phyloP scores from a whole-genome alignment of 2,888 invertebrate genomes.

The Mythimna lalbum region DNA sequence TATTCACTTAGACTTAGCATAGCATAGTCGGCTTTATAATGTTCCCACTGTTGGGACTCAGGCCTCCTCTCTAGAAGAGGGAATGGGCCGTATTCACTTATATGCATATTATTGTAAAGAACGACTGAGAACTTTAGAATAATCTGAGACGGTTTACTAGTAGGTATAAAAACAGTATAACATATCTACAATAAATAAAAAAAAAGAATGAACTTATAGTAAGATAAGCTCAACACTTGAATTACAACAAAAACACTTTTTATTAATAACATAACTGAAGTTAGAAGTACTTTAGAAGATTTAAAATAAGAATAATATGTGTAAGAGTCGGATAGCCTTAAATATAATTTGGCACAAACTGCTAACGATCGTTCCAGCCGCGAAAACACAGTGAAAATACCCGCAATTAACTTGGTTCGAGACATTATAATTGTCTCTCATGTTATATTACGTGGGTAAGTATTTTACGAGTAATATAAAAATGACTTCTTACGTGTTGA shows the following conservation, averaged over 20 bases:
- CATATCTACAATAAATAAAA: too few species aligned
- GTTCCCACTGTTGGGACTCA: too few species aligned
- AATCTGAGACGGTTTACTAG: too few species aligned
- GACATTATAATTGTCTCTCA: neutral
- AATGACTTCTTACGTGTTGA: too few species aligned
- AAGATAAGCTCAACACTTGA: neutral
- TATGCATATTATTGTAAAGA: too few species aligned
- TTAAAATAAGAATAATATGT: neutral
- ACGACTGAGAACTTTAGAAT: too few species aligned
- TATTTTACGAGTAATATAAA: neutral
- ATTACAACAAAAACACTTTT: neutral
- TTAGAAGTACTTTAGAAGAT: neutral
- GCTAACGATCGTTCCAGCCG: constrained; percentile 4
- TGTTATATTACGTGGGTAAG: neutral
- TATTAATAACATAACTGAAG: neutral
- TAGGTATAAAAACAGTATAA: too few species aligned
- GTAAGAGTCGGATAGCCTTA: neutral
- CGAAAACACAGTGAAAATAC: neutral
- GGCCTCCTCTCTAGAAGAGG: too few species aligned
- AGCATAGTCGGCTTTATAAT: too few species aligned
- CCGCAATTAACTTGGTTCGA: neutral
- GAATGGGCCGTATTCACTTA: too few species aligned
- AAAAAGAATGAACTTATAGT: too few species aligned
- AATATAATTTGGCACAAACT: constrained; percentile 9
- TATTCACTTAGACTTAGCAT: too few species aligned